Base-by-base conservation (phyloP, 2,113 vertebrate species). In the Desmodus rotundus region DNA sequence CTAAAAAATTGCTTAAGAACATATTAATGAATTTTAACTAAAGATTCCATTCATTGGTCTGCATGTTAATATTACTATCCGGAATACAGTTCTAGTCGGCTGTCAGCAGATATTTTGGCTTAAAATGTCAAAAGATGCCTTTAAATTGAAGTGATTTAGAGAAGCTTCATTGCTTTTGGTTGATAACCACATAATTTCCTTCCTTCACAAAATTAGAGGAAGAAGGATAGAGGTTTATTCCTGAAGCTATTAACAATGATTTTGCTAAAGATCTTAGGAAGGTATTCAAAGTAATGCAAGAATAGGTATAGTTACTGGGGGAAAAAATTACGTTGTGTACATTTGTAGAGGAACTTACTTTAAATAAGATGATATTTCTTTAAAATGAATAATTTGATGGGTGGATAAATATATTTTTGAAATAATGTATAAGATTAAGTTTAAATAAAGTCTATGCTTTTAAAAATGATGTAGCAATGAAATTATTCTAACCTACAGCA, bases 111-210 rank as follows among this genome's bases (percentile, higher is more conserved):
- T 97, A 82, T 94, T 98, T 95, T 7, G 78, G 72, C 90, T 97
- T 97, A 94, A 88, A 24, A 26, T 82, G 87, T 74, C 67, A 74
- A 96, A 87, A 67, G 52, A 84, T 96, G 54, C 52, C 8, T 93
- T 12, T 61, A 31, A 81, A 97, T 96, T 74, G 81, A 94, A 97
- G 28, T 28, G 72, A 95, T 95, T 97, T 97, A 80, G 43, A 52
- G 63, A 95, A 74, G 70, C 77, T 94, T 87, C 72, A 7, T 24
- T 93, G 96, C 97, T 72, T 95, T 91, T 68, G 85, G 86, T 26
- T 70, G 80, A 92, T 96, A 97, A 70, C 50, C 95, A 93, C 96
- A 80, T 54, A 96, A 97, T 96, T 97, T 94, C 86, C 95, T 96
- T 92, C 78, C 47, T 97, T 96, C 82, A 91, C 26, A 82, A 94